Evolutionary conservation across 2,113 vertebrate species (phyloP), one percentile per base, ranked within the genome.

Genomic region (Sapajus apella): DNA sequence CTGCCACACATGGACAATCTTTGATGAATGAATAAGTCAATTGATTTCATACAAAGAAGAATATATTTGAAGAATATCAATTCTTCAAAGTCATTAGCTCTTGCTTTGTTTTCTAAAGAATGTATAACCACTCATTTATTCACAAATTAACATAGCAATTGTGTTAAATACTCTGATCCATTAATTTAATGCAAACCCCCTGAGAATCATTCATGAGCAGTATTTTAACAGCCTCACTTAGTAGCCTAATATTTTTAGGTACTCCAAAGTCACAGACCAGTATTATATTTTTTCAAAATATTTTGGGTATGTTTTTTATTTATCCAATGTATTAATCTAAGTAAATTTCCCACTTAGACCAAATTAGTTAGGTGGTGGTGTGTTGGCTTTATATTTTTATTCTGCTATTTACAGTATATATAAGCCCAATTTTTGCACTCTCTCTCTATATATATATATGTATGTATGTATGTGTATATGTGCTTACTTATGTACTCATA

Each of bases 81-180:
- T 72, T 77, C n/a, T 52, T 92, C 47, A 72, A 87, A 58, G 40
- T n/a, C 70, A 21, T 40, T 43, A 58, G 3, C 76, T 87, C 91
- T 91, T 91, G 18, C 30, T 87, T 87, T 55, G 13, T 50, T 95
- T 91, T 91, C 30, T 87, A 32, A 85, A 90, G 32, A 79, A 43
- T 52, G 64, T 58, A 47, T 0, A 81, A 81, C 47, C 85, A 73
- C 10, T 5, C 55, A 75, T 76, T 86, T 92, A 58, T 52, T 50
- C 76, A 82, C 12, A 92, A 27, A 5, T 1, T 45, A 92, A 87
- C 7, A 75, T 32, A 17, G 32, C 61, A 45, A 58, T 27, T 61
- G 81, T 61, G 3, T 37, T 52, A 94, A 90, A 43, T 25, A 76
- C 82, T 95, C 86, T 82, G 3, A 90, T 89, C 18, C 83, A 56